Evolutionary conservation across 2,113 vertebrate species (phyloP).

Genomic region (Diadophis punctatus): DNA sequence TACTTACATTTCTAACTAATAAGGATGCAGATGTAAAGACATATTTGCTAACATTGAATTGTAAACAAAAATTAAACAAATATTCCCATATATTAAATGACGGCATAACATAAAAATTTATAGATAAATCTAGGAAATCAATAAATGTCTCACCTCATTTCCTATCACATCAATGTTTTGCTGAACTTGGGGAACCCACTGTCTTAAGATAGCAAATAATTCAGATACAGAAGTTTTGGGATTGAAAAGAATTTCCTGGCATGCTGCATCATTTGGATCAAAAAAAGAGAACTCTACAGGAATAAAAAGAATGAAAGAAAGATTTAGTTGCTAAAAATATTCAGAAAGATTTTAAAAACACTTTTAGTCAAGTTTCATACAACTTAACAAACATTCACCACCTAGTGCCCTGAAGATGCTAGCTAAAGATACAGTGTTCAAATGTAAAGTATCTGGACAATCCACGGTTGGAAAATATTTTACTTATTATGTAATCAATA

Average conservation of each 20-base stretch:
- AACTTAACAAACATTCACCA: neutral
- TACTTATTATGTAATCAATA: neutral
- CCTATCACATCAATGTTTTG: constrained; percentile 90
- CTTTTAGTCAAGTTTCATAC: neutral
- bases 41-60: neutral
- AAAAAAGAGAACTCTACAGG: constrained; percentile 95
- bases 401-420: neutral
- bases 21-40: neutral
- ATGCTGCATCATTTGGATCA: constrained; percentile 89
- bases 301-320: neutral
- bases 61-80: neutral
- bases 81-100: neutral
- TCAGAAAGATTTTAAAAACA: neutral
- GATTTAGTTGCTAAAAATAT: neutral
- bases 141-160: constrained; percentile 79
- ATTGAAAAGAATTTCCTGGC: constrained; percentile 86
- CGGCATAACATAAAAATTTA: neutral
- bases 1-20: neutral
- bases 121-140: neutral
- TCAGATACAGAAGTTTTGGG: constrained; percentile 89
- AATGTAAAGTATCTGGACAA: neutral
- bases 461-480: neutral
- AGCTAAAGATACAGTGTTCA: neutral
- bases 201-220: constrained; percentile 93
- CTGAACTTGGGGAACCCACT: constrained; percentile 98